Percentiles rank a stretch among this genome's conserved stretches.
Conservation (phyloP, 2,797 vertebrate species). For the Ptychadena robeensis region DNA sequence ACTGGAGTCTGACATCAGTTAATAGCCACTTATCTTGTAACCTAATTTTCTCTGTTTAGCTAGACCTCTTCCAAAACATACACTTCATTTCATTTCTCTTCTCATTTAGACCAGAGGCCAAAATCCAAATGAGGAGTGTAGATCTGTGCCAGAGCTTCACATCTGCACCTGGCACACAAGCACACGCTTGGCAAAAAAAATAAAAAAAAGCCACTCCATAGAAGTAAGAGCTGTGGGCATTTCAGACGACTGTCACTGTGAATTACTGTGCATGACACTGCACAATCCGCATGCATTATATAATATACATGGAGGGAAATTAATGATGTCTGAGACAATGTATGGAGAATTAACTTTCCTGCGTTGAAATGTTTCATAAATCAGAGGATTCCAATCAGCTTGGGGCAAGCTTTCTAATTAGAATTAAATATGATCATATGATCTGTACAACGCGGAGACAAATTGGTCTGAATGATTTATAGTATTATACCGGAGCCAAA, state of each 20-base stretch:
- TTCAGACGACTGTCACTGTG: slow-evolving; percentile 2
- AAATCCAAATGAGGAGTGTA: neutral
- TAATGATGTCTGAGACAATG: neutral
- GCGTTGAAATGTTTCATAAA: neutral
- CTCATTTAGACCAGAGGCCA: neutral
- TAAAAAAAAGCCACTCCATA: neutral
- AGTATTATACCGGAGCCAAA: neutral
- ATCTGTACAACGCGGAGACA: neutral
- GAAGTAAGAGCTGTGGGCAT: slow-evolving; percentile 9
- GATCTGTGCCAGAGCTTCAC: slow-evolving; percentile 10
- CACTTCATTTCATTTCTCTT: neutral
- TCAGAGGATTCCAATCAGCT: slow-evolving; percentile 6
- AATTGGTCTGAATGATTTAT: slow-evolving; percentile 1
- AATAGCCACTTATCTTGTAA: neutral
- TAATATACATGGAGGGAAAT: slow-evolving; percentile 9
- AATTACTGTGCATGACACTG: slow-evolving; percentile 34
- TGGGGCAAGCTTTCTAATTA: neutral
- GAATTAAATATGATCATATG: neutral
- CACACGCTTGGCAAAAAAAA: neutral
- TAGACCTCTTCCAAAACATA: neutral
- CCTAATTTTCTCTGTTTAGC: neutral
- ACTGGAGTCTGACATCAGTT: neutral
- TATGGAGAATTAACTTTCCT: neutral
- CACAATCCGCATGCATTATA: neutral
- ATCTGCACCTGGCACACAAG: slow-evolving; percentile 26